phyloP scores from a whole-genome alignment of 2,797 vertebrate genomes.

The Micrastur ruficollis region DNA sequence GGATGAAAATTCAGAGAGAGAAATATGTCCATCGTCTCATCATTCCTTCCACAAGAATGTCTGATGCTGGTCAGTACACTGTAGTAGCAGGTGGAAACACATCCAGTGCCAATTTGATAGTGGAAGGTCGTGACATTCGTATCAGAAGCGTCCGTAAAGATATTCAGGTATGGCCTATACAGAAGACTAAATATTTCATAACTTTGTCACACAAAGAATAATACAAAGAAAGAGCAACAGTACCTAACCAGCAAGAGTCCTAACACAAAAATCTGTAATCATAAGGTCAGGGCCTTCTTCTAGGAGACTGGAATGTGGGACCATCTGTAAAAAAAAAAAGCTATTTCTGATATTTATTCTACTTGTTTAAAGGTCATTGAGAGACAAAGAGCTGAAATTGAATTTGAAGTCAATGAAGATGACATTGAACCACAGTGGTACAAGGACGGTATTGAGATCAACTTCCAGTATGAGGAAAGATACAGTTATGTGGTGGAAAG shows the following conservation, averaged over 20 bases:
- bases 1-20: conserved; percentile 86
- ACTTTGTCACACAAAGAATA: not conserved
- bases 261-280: not conserved
- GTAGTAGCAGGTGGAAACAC: conserved; percentile 93
- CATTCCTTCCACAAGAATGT: conserved; percentile 88
- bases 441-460: conserved; percentile 86
- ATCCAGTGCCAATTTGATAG: conserved; percentile 86
- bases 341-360: not conserved
- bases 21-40: conserved; percentile 91
- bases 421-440: conserved; percentile 87
- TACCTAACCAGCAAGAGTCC: not conserved
- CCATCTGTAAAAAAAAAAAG: not conserved
- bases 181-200: not conserved
- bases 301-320: not conserved
- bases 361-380: conserved; percentile 80
- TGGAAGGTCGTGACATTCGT: conserved; percentile 91
- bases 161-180: conserved; percentile 71
- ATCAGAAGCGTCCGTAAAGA: conserved; percentile 75
- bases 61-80: conserved; percentile 90
- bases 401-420: conserved; percentile 90
- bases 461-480: conserved; percentile 83
- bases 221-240: not conserved
- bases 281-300: not conserved
- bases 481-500: conserved; percentile 82
- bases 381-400: conserved; percentile 84